Base-by-base conservation (phyloP, 30 jellyfish, hydroid and myxozoan species). In the Haliclystus octoradiatus region DNA sequence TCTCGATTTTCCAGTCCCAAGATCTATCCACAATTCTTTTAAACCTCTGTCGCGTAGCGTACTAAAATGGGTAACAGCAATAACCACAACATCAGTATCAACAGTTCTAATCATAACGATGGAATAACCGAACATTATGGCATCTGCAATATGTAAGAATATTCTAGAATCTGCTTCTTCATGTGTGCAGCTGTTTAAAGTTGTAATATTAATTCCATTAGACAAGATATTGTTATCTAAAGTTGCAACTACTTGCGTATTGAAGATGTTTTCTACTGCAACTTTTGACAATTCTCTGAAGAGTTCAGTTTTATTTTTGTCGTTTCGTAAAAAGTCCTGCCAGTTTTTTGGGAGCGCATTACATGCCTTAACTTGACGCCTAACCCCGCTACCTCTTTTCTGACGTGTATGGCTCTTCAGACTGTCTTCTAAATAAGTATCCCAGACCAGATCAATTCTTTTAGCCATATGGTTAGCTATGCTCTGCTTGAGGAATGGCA, bases 391-490 rank as follows among this genome's bases (percentile, higher is more conserved):
- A 31, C 82, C 63, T 24, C 67, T 53, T 66, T 72, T 72, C 83
- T 72, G 70, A 27, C 83, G 49, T 53, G 76, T 72, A 69, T 60
- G 74, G 35, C 83, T 0, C 75, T 76, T 76, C 13, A 76, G 74
- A 40, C 71, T 52, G 50, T 66, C 68, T 62, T 57, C 71, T 30
- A 4, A 62, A 66, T 80, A 80, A 53, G 63, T 81, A 72, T 80
- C 81, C 63, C 83, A 73, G 52, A 80, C 87, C 25, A 80, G 35
- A 72, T 72, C 83, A 52, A 72, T 57, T 3, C 66, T 49, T 33
- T 69, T n/a, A n/a, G n/a, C n/a, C n/a, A n/a, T n/a, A n/a, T n/a
- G n/a, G n/a, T n/a, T n/a, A n/a, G n/a, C n/a, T n/a, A n/a, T n/a
- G n/a, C n/a, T n/a, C n/a, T n/a, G n/a, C n/a, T n/a, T n/a, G n/a